A percentile compares a stretch with the other conserved stretches of the same genome.
phyloP scores from a whole-genome alignment of 2,113 vertebrate genomes.

The Zapus hudsonius region DNA sequence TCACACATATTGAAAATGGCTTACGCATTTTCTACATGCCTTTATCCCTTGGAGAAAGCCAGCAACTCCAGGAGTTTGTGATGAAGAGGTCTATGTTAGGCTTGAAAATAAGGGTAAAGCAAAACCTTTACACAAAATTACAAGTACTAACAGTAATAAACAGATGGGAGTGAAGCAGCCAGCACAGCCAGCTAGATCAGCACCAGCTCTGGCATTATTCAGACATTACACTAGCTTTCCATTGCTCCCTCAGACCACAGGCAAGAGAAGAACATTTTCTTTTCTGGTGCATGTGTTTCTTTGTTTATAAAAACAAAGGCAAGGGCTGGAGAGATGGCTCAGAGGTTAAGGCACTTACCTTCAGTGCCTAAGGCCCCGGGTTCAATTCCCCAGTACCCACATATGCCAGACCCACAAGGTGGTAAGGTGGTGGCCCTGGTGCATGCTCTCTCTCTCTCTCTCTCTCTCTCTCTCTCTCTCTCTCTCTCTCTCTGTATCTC shows the following conservation, averaged over 20 bases:
- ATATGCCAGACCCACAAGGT: too few species aligned
- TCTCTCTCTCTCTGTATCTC: too few species aligned
- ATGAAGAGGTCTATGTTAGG: background rate
- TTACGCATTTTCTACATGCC: background rate
- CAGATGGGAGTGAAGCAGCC: background rate
- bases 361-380: too few species aligned
- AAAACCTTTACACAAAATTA: background rate
- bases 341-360: too few species aligned
- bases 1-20: background rate
- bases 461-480: too few species aligned
- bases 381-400: too few species aligned
- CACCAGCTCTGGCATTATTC: background rate
- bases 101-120: background rate
- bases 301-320: background rate
- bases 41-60: background rate
- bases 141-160: background rate
- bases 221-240: background rate
- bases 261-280: background rate
- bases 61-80: background rate
- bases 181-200: fast-evolving
- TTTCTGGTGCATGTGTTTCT: background rate
- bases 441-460: too few species aligned
- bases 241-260: background rate
- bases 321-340: too few species aligned
- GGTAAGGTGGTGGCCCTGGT: too few species aligned